Evolutionary conservation across 2,797 vertebrate species (phyloP).

Genomic region (Anniella stebbinsi): DNA sequence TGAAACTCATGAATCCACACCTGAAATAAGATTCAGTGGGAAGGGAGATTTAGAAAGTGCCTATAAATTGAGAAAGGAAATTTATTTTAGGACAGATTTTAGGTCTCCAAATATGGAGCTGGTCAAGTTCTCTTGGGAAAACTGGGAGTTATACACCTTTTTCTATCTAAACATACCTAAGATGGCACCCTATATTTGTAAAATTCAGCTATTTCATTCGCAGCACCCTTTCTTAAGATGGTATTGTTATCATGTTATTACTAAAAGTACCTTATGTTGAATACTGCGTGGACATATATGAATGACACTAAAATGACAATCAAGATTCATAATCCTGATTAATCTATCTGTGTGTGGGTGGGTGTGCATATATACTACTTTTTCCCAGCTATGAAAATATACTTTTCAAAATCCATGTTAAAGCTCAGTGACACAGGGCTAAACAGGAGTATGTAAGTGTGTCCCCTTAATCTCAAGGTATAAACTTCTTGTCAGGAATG

Average conservation of each 20-base stretch:
- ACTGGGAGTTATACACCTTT: no score
- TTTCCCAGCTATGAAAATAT: constrained; percentile 66
- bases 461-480: constrained; percentile 73
- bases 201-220: not conserved
- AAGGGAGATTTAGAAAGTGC: no score
- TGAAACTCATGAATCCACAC: not conserved
- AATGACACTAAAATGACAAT: constrained; percentile 9
- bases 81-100: not conserved
- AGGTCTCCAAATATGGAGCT: not conserved
- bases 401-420: constrained; percentile 59
- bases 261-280: not conserved
- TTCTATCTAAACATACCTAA: no score
- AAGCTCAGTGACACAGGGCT: constrained; percentile 51
- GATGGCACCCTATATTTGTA: not conserved
- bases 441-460: constrained; percentile 41
- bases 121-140: not conserved
- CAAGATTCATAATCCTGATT: constrained; percentile 35
- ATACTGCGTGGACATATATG: fast-evolving
- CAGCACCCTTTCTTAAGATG: constrained; percentile 13
- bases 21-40: not conserved
- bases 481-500: constrained; percentile 71
- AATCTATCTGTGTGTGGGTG: constrained; percentile 1
- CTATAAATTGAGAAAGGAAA: not conserved
- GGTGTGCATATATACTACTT: constrained; percentile 5
- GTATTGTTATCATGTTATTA: constrained; percentile 52